Base-by-base conservation (phyloP, 2,113 vertebrate species). In the Fulica atra region DNA sequence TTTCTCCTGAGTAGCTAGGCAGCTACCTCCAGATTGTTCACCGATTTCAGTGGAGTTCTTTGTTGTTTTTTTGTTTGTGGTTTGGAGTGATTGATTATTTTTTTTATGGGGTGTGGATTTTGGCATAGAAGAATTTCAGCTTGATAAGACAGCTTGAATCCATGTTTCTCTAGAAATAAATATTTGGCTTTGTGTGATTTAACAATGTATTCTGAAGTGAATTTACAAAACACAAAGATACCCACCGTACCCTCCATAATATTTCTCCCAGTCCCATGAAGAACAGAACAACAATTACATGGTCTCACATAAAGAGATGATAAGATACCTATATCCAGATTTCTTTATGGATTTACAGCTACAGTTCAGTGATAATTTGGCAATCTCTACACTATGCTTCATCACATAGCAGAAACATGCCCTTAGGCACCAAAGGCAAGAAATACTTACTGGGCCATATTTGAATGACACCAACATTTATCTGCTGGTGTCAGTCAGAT, bases 201-300 rank as follows among this genome's bases (percentile, higher is more conserved):
- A 69, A 73, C 14, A 23, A 31, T 8, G 1, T 10, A 65, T 54
- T 6, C 3, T 59, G 28, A 86, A 57, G 18, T 26, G 21, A 69
- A 38, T 53, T 66, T 57, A 14, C 7, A 29, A 91, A 91, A 61
- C 13, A 38, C 1, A 35, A 42, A 53, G 11, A 12, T 40, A 44
- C 6, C 4, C 16, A 7, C 10, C 0, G 0, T 31, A 31, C 2
- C 7, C 11, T 38, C 23, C 16, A 5, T 13, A 26, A 24, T 54
- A 79, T 6, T 89, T 20, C 68, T 6, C 13, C 16, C 5, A 54
- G 10, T 68, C 42, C 16, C 7, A 10, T 7, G 5, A 80, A 50
- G 4, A 71, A 12, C 18, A n/a, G 7, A 53, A 7, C 29, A 82
- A 23, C 7, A 20, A 28, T 54, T 40, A 42, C 8, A 16, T 79